Evolutionary conservation across 2,888 invertebrate species (phyloP), one percentile per base, ranked within the genome.

Genomic region (Drosophila imparisetae): DNA sequence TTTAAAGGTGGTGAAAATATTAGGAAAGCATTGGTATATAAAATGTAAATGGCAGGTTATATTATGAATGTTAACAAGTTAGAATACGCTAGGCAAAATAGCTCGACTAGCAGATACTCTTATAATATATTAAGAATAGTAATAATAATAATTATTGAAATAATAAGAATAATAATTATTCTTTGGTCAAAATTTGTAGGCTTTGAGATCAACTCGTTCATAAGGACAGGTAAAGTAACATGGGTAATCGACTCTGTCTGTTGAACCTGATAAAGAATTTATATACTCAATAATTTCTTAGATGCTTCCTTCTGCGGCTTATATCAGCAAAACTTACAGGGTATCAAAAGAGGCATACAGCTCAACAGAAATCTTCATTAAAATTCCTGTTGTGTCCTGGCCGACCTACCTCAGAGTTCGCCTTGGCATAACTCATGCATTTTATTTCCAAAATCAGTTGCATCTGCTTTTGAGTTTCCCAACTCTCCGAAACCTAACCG

Each of bases 351-450:
- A 38, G 27, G 15, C 32, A 54, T 4, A 10, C 8, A 13, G 27
- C 11, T 36, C 34, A 34, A 24, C n/a, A 29, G n/a, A 29, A 13
- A 49, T 5, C 21, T 40, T 60, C 27, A 66, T 75, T 78, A 21
- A n/a, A 32, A 71, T 75, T 45, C 72, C 7, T 8, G 1, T 0
- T 13, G 60, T 24, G 8, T 13, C 49, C 11, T 34, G 8, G 21
- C 24, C 42, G 76, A 73, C 60, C 79, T 59, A 69, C 76, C 75
- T 60, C 62, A 66, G 21, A 21, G 65, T 5, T 34, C n/a, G 45
- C 45, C 21, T 40, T 40, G 45, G 27, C 38, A 64, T 75, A 50
- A 48, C 57, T 72, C 52, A 60, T 58, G 52, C 42, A 45, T 45
- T 24, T 45, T 29, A 36, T 52, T 48, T 24, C 24, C 45, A 66